phyloP scores from a whole-genome alignment of 2,888 invertebrate genomes.

The Eilema depressum region DNA sequence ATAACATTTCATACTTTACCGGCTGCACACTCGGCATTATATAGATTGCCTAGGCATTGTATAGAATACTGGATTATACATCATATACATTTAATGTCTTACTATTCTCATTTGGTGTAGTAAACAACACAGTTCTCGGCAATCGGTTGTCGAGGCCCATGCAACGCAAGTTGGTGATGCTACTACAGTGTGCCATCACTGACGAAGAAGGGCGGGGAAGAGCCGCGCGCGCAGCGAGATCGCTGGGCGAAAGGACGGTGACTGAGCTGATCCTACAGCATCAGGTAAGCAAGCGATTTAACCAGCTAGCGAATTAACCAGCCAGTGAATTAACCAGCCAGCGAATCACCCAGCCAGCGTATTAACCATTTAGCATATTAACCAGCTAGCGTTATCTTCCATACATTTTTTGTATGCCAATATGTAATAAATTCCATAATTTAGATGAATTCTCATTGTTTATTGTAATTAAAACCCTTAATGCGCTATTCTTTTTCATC shows the following conservation, averaged over 20 bases:
- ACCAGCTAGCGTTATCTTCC: neutral
- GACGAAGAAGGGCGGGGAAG: constrained; percentile 95
- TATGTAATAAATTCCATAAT: too few relatives aligned
- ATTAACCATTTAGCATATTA: neutral
- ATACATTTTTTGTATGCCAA: too few relatives aligned
- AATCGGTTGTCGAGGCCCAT: constrained; percentile 93
- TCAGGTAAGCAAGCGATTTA: constrained; percentile 79
- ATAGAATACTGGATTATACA: too few relatives aligned
- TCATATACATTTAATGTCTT: too few relatives aligned
- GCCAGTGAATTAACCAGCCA: neutral
- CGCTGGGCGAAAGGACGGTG: constrained; percentile 97
- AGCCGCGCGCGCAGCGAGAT: constrained; percentile 94
- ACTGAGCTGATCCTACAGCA: constrained; percentile 97
- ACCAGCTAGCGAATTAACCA: neutral
- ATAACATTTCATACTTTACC: too few relatives aligned
- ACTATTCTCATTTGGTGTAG: constrained; percentile 46
- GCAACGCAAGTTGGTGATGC: constrained; percentile 97
- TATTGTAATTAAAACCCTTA: too few relatives aligned
- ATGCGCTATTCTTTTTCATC: too few relatives aligned
- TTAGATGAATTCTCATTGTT: too few relatives aligned
- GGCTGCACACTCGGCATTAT: too few relatives aligned
- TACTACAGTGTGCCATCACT: constrained; percentile 95
- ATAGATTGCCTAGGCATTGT: too few relatives aligned
- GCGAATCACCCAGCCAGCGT: neutral
- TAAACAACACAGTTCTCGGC: constrained; percentile 63